phyloP scores from a whole-genome alignment of 2,113 vertebrate species.

The Conger conger region DNA sequence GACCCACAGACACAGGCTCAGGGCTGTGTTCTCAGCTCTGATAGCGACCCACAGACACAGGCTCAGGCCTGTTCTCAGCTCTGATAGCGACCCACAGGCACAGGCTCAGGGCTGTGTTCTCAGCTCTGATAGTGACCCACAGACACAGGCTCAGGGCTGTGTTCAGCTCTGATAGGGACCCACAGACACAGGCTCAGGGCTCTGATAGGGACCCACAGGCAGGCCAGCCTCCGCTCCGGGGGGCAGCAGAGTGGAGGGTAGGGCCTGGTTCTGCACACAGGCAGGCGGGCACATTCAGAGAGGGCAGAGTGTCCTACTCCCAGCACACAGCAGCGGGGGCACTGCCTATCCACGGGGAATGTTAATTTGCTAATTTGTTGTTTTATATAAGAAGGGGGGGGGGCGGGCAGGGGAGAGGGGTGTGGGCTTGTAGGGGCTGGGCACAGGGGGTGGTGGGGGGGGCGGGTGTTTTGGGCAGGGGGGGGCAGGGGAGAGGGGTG shows the following conservation, averaged over 20 bases:
- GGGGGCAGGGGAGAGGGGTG: slow-evolving; percentile 28
- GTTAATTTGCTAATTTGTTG: slow-evolving; percentile 72
- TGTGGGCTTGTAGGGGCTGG: slow-evolving; percentile 48
- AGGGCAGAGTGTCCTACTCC: slow-evolving; percentile 41
- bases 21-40: too few species aligned
- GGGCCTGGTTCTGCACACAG: neutral
- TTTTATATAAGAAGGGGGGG: slow-evolving; percentile 54
- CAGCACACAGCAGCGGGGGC: slow-evolving; percentile 49
- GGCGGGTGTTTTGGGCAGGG: neutral
- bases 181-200: neutral
- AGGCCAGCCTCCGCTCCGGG: too few species aligned
- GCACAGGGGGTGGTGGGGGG: slow-evolving; percentile 21
- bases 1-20: too few species aligned
- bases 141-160: neutral
- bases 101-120: too few species aligned
- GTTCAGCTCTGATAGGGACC: slow-evolving; percentile 6
- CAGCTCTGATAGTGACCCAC: slow-evolving; percentile 15
- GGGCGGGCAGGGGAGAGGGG: slow-evolving; percentile 28
- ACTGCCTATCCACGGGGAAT: slow-evolving; percentile 54
- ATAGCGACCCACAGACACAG: too few species aligned
- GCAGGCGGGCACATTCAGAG: neutral
- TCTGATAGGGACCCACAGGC: neutral
- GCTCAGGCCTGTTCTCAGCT: too few species aligned
- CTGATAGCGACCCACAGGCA: too few species aligned
- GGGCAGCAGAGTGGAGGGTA: neutral